Evolutionary conservation across 2,797 vertebrate species (phyloP).

Genomic region (Champsocephalus gunnari): DNA sequence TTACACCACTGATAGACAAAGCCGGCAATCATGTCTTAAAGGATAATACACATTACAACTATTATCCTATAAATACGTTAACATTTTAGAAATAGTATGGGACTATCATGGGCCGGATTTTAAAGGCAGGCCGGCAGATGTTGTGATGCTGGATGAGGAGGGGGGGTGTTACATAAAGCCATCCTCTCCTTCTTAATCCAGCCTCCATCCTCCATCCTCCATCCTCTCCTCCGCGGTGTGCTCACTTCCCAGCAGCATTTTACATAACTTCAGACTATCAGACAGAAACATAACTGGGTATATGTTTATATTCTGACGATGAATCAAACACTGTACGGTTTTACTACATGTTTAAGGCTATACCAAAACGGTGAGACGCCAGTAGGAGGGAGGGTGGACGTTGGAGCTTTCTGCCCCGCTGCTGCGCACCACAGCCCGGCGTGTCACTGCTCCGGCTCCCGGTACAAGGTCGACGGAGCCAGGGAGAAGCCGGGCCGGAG

Average conservation of each 20-base stretch:
- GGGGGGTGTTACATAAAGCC: conserved; percentile 63
- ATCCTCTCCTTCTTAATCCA: conserved; percentile 58
- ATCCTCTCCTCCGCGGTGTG: conserved; percentile 6
- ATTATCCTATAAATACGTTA: not conserved
- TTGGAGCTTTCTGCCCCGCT: not conserved
- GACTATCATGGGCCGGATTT: conserved; percentile 9
- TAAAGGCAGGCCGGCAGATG: conserved; percentile 41
- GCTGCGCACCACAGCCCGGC: conserved; percentile 28
- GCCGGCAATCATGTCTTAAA: not conserved
- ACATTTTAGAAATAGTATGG: not conserved
- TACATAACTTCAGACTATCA: conserved; percentile 46
- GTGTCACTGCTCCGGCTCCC: not conserved
- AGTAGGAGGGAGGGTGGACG: not conserved
- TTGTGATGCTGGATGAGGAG: conserved; percentile 33
- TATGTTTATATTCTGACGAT: rapidly evolving
- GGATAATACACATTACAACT: not conserved
- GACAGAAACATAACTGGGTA: not conserved
- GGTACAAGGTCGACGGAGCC: conserved; percentile 12
- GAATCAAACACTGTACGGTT: not conserved
- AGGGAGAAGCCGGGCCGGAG: not conserved
- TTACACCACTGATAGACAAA: not conserved
- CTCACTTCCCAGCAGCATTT: conserved; percentile 24
- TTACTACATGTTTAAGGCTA: not conserved
- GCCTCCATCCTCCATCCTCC: not conserved
- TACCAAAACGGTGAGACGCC: not conserved